These are phyloP conservation scores for Gila robusta DNA, from an alignment of 2,797 vertebrate species.

Conservation along the genomic window DNA sequence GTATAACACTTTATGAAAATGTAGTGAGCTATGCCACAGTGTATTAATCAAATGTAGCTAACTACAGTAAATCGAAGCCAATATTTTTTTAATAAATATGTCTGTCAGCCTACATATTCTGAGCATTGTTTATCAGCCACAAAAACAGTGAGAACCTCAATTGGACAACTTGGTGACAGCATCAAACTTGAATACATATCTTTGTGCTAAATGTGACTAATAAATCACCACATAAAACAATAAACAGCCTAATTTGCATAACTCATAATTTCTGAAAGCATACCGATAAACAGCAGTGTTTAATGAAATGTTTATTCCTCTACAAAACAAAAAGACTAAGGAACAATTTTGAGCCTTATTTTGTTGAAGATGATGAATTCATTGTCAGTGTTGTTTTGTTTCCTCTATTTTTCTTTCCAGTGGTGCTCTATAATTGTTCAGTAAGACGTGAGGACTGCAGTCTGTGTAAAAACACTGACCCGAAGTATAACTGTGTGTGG, in stretches of 20 bases:
- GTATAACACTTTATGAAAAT: not conserved
- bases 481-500: constrained; percentile 88
- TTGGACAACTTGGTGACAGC: not conserved
- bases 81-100: not conserved
- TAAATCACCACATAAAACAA: not conserved
- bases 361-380: constrained; percentile 18
- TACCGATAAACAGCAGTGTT: not conserved
- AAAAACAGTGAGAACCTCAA: not conserved
- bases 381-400: not conserved
- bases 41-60: not conserved
- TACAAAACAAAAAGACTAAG: not conserved
- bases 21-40: not conserved
- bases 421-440: constrained; percentile 93
- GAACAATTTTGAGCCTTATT: not conserved
- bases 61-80: no score
- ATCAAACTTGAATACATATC: not conserved
- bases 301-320: constrained; percentile 8
- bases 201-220: not conserved
- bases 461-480: constrained; percentile 85
- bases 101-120: not conserved
- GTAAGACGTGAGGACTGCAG: constrained; percentile 92
- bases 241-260: constrained; percentile 14
- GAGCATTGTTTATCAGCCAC: not conserved
- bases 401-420: constrained; percentile 68
- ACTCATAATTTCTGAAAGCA: not conserved